Evolutionary conservation across 2,113 vertebrate species (phyloP).

Genomic region (Casuarius casuarius): DNA sequence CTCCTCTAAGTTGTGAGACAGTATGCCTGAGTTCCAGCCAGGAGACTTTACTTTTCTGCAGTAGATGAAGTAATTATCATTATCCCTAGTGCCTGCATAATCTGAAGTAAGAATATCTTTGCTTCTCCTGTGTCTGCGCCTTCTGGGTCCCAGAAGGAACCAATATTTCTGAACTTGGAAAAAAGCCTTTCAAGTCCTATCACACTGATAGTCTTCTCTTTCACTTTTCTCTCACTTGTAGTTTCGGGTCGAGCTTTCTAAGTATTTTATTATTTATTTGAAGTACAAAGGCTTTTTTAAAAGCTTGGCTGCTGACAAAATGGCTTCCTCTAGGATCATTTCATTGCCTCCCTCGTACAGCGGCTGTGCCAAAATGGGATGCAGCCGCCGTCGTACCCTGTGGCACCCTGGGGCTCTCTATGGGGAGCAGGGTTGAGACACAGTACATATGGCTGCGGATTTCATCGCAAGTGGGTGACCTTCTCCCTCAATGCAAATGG

Average conservation of each 20-base stretch:
- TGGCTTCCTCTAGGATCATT: background rate
- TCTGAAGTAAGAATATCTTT: conserved; percentile 29
- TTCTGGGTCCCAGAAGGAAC: background rate
- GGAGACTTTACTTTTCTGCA: conserved; percentile 22
- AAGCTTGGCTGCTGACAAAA: background rate
- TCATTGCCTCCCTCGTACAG: background rate
- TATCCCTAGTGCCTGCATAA: background rate
- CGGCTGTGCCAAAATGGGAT: background rate
- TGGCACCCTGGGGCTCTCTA: no score
- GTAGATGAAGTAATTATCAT: conserved; percentile 33
- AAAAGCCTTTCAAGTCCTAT: background rate
- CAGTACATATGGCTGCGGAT: background rate
- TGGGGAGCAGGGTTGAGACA: background rate
- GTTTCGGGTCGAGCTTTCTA: background rate
- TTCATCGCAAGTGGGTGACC: background rate
- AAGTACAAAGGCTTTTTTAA: background rate
- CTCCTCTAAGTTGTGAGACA: background rate
- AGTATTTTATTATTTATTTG: background rate
- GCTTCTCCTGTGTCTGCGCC: background rate
- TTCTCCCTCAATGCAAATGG: background rate
- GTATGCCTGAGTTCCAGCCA: background rate
- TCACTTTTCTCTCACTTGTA: background rate
- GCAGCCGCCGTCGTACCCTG: background rate
- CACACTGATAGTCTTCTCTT: background rate
- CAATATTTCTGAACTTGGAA: background rate